phyloP scores from a whole-genome alignment of 2,888 invertebrate species.

The Scaptomyza caliginosa region DNA sequence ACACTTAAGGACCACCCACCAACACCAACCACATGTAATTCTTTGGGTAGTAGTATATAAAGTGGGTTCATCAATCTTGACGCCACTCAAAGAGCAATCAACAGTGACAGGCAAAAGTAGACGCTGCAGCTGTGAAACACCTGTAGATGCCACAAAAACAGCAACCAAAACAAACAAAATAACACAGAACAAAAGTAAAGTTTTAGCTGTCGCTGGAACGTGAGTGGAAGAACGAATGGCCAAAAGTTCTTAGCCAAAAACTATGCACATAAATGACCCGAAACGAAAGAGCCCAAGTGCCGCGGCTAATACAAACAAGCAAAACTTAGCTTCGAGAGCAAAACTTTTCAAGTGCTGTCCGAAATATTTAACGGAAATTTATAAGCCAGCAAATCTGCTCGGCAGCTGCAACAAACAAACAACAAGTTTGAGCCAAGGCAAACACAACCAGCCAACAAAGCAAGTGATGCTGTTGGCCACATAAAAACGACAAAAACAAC shows the following conservation, averaged over 20 bases:
- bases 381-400: slow-evolving; percentile 69
- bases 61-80: slow-evolving; percentile 67
- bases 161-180: slow-evolving; percentile 32
- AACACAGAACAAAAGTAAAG: slow-evolving; percentile 30
- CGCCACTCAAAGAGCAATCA: slow-evolving; percentile 52
- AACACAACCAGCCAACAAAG: slow-evolving; percentile 34
- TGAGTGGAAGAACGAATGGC: slow-evolving; percentile 1
- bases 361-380: slow-evolving; percentile 73
- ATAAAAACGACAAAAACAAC: slow-evolving; percentile 5
- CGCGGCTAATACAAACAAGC: slow-evolving; percentile 65
- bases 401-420: slow-evolving; percentile 46
- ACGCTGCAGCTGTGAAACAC: slow-evolving; percentile 44
- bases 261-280: slow-evolving; percentile 73
- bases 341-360: slow-evolving; percentile 75
- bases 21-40: slow-evolving; percentile 16
- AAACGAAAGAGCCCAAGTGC: slow-evolving; percentile 41
- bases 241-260: slow-evolving; percentile 64
- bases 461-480: slow-evolving; percentile 48
- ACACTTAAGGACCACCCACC: background rate
- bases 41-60: slow-evolving; percentile 4
- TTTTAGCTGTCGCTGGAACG: slow-evolving; percentile 7
- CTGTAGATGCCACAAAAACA: slow-evolving; percentile 54
- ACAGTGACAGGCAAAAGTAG: slow-evolving; percentile 9
- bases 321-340: slow-evolving; percentile 15
- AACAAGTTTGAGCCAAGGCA: slow-evolving; percentile 40